phyloP scores from a whole-genome alignment of 1,140 invertebrate genomes.

The Triops longicaudatus region DNA sequence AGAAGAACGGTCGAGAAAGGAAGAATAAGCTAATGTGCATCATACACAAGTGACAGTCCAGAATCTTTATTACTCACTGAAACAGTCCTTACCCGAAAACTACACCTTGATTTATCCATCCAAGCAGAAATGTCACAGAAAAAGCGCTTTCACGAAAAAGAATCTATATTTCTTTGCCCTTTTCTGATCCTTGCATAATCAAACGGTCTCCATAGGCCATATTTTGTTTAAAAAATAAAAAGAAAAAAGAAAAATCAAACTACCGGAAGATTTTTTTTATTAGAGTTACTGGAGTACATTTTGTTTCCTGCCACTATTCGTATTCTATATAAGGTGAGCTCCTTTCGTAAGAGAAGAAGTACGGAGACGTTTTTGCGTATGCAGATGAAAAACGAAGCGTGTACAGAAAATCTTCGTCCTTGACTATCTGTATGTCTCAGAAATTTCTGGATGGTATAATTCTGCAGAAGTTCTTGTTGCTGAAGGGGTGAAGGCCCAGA shows the following conservation, averaged over 20 bases:
- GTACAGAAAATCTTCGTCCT: too few relatives aligned
- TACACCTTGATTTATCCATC: not conserved
- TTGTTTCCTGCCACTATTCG: not conserved
- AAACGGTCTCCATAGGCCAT: not conserved
- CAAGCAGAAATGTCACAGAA: not conserved
- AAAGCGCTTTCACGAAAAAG: not conserved
- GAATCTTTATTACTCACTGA: not conserved
- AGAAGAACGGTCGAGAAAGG: not conserved
- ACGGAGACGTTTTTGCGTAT: too few relatives aligned
- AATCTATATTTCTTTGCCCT: not conserved
- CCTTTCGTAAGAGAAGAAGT: too few relatives aligned
- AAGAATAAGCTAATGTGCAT: not conserved
- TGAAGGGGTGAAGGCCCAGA: too few relatives aligned
- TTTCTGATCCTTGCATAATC: not conserved
- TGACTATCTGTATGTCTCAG: too few relatives aligned
- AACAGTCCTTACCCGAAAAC: not conserved
- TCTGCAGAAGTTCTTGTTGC: too few relatives aligned
- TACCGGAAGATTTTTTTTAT: not conserved
- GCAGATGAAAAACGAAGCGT: too few relatives aligned
- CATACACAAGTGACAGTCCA: not conserved
- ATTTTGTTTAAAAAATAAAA: too few relatives aligned
- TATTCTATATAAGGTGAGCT: too few relatives aligned
- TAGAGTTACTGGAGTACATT: not conserved
- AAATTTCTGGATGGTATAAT: too few relatives aligned
- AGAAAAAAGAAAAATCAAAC: not conserved